Evolutionary conservation across 2,113 vertebrate genomes (phyloP).

Genomic region (Aythya baeri): DNA sequence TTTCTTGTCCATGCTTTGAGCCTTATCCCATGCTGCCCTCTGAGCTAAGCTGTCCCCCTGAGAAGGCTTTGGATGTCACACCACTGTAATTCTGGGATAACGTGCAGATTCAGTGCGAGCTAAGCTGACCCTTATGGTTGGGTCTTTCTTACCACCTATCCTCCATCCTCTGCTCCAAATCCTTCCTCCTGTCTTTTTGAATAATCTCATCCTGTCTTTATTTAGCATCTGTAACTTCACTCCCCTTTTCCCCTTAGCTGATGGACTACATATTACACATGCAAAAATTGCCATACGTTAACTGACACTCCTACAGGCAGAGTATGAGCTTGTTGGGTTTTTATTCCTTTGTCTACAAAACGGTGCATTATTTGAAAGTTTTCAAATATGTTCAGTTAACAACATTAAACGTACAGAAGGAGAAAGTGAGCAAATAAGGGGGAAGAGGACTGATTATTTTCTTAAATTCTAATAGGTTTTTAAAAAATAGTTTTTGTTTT

Average conservation of each 20-base stretch:
- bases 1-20: not conserved
- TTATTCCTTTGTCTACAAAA: not conserved
- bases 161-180: not conserved
- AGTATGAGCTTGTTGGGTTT: not conserved
- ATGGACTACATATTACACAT: not conserved
- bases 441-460: not conserved
- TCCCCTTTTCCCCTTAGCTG: not conserved
- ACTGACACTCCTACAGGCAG: not conserved
- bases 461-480: not conserved
- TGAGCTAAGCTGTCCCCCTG: not conserved
- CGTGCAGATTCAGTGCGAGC: not conserved
- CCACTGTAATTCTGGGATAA: not conserved
- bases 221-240: not conserved
- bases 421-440: not conserved
- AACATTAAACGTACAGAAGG: not conserved
- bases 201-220: not conserved
- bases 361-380: not conserved
- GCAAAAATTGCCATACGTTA: not conserved
- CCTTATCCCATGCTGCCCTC: not conserved
- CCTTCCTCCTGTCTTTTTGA: not conserved
- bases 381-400: not conserved
- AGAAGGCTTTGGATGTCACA: not conserved
- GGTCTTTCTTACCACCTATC: not conserved
- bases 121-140: not conserved
- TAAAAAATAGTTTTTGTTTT: not conserved